Base-by-base conservation (phyloP, 2,797 vertebrate genomes). In the Parotocinclus haroldoi region DNA sequence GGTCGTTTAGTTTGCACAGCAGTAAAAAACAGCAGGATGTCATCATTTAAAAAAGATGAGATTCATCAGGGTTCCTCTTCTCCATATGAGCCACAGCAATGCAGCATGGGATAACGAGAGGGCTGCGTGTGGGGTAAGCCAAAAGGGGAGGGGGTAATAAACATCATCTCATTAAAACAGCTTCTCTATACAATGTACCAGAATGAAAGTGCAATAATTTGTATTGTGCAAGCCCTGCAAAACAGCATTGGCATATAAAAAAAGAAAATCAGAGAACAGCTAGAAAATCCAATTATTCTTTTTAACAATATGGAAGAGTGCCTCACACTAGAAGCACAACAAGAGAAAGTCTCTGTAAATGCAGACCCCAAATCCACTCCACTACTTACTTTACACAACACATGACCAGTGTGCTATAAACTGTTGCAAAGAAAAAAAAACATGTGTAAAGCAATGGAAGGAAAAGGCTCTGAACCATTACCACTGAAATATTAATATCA, bases 141-240 rank as follows among this genome's bases (percentile, higher is more conserved):
- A 54, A 12, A 64, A 54, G 54, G 54, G 54, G 49, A 61, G 38
- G 62, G 56, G 55, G 58, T 76, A 73, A 73, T 71, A 71, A 68
- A 68, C 72, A 69, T 71, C 64, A 67, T 59, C 71, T 77, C 69
- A 71, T 77, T 77, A 74, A 66, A 68, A 58, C 46, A 58, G 68
- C 61, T 70, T 58, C 66, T 44, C 36, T 27, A 59, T 68, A 62
- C 61, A 59, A 17, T 40, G 14, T 45, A 49, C 16, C 36, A 65
- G 56, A 59, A 59, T n/a, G 10, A 71, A 53, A 39, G 53, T 58
- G 56, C 55, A 53, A 52, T 54, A 65, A 57, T 38, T 58, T 7
- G 10, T 39, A 53, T 71, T 65, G 53, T 54, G 58, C 48, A 45
- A 51, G 18, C 45, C 7, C 13, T 6, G 4, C 16, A 59, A 40